phyloP scores from a whole-genome alignment of 2,797 vertebrate genomes.

The Pangasius mekongensis region DNA sequence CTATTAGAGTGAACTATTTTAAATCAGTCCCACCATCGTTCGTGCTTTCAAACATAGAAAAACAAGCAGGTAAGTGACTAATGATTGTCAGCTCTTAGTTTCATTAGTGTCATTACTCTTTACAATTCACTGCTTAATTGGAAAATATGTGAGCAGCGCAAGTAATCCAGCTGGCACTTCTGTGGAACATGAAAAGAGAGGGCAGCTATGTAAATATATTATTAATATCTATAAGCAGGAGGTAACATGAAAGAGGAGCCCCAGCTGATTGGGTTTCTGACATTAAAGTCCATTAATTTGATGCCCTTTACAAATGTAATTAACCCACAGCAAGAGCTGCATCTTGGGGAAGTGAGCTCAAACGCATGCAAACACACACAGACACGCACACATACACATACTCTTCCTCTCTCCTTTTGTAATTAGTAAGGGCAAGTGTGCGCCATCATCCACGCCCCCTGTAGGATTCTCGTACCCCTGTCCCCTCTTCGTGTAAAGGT shows the following conservation, averaged over 20 bases:
- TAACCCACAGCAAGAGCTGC: slow-evolving; percentile 66
- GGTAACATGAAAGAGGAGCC: slow-evolving; percentile 60
- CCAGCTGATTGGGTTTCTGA: slow-evolving; percentile 70
- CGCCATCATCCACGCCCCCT: slow-evolving; percentile 16
- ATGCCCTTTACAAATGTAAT: slow-evolving; percentile 79
- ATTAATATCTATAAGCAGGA: slow-evolving; percentile 60
- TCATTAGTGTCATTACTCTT: slow-evolving; percentile 61
- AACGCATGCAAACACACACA: slow-evolving; percentile 59
- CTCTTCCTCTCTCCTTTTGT: slow-evolving; percentile 23
- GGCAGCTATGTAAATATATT: slow-evolving; percentile 59
- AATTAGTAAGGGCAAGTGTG: slow-evolving; percentile 43
- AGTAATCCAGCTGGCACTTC: slow-evolving; percentile 54
- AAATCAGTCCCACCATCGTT: slow-evolving; percentile 46
- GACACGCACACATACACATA: slow-evolving; percentile 41
- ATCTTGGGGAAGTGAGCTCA: slow-evolving; percentile 46
- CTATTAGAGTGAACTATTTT: slow-evolving; percentile 24
- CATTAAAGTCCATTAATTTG: slow-evolving; percentile 80
- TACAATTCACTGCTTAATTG: slow-evolving; percentile 60
- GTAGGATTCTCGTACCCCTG: slow-evolving; percentile 27
- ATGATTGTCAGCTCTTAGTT: slow-evolving; percentile 58
- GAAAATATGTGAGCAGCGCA: slow-evolving; percentile 51
- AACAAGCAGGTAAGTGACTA: slow-evolving; percentile 56
- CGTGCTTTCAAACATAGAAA: slow-evolving; percentile 44
- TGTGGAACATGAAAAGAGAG: slow-evolving; percentile 52
- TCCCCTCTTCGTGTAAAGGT: slow-evolving; percentile 51